Percentiles rank a stretch among this genome's conserved stretches.
These are phyloP conservation scores for Ellobius talpinus DNA, from an alignment of 2,113 vertebrate genomes.

Conservation along the genomic window DNA sequence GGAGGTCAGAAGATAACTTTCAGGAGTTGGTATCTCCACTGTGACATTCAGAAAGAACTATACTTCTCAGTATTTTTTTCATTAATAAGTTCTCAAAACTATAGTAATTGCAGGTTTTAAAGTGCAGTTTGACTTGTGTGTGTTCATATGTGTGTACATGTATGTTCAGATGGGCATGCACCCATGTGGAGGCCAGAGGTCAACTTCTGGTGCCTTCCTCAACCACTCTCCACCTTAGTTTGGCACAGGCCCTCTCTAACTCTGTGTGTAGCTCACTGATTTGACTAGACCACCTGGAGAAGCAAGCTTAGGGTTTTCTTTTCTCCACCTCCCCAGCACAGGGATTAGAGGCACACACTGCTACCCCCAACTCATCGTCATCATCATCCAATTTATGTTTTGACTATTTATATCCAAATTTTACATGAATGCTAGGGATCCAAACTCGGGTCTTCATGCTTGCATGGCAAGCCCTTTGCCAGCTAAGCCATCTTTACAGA, in stretches of 20 bases:
- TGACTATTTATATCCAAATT: neutral
- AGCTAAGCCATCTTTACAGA: neutral
- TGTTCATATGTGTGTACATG: neutral
- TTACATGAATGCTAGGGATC: neutral
- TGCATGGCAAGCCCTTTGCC: neutral
- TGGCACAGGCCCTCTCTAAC: neutral
- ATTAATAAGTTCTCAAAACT: neutral
- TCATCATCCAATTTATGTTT: neutral
- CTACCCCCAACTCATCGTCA: neutral
- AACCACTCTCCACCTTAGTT: neutral
- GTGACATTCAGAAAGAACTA: neutral
- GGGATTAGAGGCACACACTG: neutral
- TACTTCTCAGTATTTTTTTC: neutral
- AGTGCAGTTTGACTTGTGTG: neutral
- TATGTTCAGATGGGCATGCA: neutral
- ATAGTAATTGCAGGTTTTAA: neutral
- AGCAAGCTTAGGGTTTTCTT: neutral
- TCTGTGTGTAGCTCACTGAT: neutral
- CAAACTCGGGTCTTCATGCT: neutral
- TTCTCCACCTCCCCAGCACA: neutral
- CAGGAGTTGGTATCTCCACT: neutral
- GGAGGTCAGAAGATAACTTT: neutral
- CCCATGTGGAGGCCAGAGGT: neutral
- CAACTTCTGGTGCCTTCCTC: neutral
- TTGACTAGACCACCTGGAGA: neutral